phyloP scores from a whole-genome alignment of 2,888 invertebrate species.

The Tiphia femorata region DNA sequence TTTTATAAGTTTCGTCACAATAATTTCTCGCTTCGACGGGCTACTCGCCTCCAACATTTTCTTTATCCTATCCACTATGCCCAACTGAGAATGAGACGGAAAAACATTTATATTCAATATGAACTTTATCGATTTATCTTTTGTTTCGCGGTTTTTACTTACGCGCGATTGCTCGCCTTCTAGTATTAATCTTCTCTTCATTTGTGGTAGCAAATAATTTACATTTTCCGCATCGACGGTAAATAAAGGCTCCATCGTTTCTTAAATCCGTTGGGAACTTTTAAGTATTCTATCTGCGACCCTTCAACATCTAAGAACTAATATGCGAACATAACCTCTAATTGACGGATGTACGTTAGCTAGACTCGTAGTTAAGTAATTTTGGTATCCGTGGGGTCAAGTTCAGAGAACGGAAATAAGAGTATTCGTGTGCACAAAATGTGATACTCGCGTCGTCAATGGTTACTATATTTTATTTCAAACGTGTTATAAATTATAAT shows the following conservation, averaged over 20 bases:
- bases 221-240: constrained; percentile 13
- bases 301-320: no score
- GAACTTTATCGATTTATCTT: neutral
- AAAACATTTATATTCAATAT: neutral
- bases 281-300: no score
- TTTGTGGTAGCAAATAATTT: constrained; percentile 12
- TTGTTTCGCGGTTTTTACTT: constrained; percentile 13
- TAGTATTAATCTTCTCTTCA: constrained; percentile 27
- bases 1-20: constrained; percentile 25
- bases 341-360: no score
- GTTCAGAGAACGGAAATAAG: no score
- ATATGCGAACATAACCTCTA: no score
- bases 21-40: neutral
- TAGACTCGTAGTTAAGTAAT: no score
- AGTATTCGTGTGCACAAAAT: no score
- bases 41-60: constrained; percentile 7
- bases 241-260: constrained; percentile 24
- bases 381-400: no score
- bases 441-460: constrained; percentile 25
- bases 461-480: constrained; percentile 63
- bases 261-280: no score
- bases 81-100: constrained; percentile 17
- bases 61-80: constrained; percentile 12
- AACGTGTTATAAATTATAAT: constrained; percentile 67
- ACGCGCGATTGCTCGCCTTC: constrained; percentile 13